phyloP scores from a whole-genome alignment of 2,113 vertebrate genomes.

The Hirundichthys speculiger region DNA sequence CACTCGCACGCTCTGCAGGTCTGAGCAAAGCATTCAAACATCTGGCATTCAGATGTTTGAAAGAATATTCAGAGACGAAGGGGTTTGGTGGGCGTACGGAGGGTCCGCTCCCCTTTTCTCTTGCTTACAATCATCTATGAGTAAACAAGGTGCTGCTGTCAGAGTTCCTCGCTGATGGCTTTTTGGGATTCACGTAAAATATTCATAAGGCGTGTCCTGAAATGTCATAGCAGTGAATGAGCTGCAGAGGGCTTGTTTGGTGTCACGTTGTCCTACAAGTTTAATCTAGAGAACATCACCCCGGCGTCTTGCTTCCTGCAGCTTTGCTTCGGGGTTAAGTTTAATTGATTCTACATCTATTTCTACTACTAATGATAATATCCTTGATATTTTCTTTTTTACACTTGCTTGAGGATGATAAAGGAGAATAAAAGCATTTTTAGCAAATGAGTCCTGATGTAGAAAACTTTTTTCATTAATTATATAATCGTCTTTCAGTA shows the following conservation, averaged over 20 bases:
- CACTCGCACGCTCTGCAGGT: not conserved
- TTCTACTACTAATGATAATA: too few species aligned
- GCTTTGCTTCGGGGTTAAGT: too few species aligned
- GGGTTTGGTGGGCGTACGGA: slow-evolving; percentile 15
- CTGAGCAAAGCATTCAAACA: too few species aligned
- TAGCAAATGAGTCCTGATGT: too few species aligned
- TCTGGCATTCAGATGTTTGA: too few species aligned
- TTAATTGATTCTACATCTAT: too few species aligned
- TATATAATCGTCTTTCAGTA: too few species aligned
- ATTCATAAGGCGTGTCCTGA: slow-evolving; percentile 54
- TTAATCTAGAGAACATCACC: not conserved
- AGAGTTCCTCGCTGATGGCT: slow-evolving; percentile 56
- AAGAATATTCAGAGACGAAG: slow-evolving; percentile 3
- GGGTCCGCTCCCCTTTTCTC: not conserved
- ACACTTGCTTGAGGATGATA: too few species aligned
- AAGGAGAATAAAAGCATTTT: too few species aligned
- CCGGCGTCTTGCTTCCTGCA: too few species aligned
- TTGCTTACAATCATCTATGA: slow-evolving; percentile 28
- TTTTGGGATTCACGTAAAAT: slow-evolving; percentile 46
- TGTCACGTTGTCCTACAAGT: slow-evolving; percentile 3
- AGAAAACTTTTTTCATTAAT: too few species aligned
- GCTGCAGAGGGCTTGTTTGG: slow-evolving; percentile 17
- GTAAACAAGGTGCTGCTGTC: slow-evolving; percentile 60
- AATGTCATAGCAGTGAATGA: slow-evolving; percentile 24
- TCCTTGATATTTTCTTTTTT: too few species aligned